Evolutionary conservation across 2,888 invertebrate species (phyloP), one percentile per base, ranked within the genome.

Genomic region (Sympetrum striolatum): DNA sequence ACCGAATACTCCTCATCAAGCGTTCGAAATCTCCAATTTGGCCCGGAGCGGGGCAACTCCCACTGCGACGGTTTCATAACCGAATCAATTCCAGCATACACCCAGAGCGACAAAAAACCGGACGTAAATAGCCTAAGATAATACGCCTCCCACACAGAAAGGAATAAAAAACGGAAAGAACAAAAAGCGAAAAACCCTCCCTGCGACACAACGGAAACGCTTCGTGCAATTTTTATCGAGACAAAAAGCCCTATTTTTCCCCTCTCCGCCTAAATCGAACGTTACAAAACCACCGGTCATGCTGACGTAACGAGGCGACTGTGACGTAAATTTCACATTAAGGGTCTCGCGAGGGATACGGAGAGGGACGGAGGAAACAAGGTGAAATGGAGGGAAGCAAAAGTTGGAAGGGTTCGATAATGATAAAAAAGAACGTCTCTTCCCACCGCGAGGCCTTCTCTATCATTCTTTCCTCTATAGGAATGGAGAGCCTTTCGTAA

Each of bases 401-500:
- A 64, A 60, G 86, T 86, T 37, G 86, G 18, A n/a, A 58, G 35
- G 37, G 86, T 37, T 58, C 58, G 39, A 86, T 60, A 64, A 86
- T 60, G 31, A 31, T 35, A 60, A 31, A 86, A 58, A 82, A 22
- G 37, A 35, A 58, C 22, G 14, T 60, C 86, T 48, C 82, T 18
- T 12, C 31, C 35, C 60, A 6, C 35, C 80, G 80, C 80, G 10
- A 44, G 44, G 44, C 31, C 25, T 79, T 37, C 80, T 44, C 37
- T 37, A n/a, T 39, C 80, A 37, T 37, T 60, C 35, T 86, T 39
- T 37, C 60, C 64, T 86, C 86, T 86, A 60, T 60, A 60, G 86
- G 86, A 60, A 86, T 60, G 22, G 37, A 86, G 86, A 37, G 60
- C 58, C 86, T 86, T 86, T 86, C 86, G 86, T 86, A 86, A 86